Conservation (phyloP, 2,113 vertebrate species). For the Lipophrys pholis region DNA sequence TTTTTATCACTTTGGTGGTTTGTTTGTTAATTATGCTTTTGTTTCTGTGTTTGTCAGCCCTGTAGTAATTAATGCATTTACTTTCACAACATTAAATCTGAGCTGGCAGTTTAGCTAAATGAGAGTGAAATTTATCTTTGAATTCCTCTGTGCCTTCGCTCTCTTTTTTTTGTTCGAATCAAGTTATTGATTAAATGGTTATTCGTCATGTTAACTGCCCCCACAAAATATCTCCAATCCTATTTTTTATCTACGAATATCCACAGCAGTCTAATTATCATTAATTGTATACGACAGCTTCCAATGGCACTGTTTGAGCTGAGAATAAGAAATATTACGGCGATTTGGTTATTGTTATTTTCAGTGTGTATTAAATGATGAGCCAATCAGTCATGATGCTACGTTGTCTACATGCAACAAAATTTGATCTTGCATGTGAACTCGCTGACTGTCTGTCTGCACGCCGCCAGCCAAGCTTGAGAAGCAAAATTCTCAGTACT, state of each 20-base stretch:
- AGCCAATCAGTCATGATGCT: conserved; percentile 8
- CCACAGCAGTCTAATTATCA: background rate
- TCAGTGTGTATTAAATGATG: conserved; percentile 5
- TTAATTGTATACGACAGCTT: conserved; percentile 4
- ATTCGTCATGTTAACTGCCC: conserved; percentile 3
- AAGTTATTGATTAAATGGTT: background rate
- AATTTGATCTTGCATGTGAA: conserved; percentile 26
- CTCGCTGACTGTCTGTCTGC: conserved; percentile 3
- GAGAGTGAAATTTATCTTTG: conserved; percentile 2
- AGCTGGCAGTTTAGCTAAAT: conserved; percentile 21
- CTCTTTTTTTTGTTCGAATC: conserved; percentile 2
- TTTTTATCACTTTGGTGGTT: conserved; percentile 40
- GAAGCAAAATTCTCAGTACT: conserved; percentile 35
- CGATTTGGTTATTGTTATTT: conserved; percentile 13
- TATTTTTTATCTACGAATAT: conserved; percentile 4
- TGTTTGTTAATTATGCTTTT: conserved; percentile 37
- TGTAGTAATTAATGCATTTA: conserved; percentile 12
- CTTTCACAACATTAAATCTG: conserved; percentile 13
- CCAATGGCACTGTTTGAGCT: background rate
- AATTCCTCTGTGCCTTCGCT: background rate
- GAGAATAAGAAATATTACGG: background rate
- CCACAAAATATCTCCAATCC: conserved; percentile 6
- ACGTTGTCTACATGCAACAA: conserved; percentile 9
- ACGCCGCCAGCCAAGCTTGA: background rate
- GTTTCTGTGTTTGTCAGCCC: conserved; percentile 26